A percentile compares a stretch with the other conserved stretches of the same genome.
phyloP scores from a whole-genome alignment of 2,888 invertebrate genomes.

The Dysmachus trigonus region DNA sequence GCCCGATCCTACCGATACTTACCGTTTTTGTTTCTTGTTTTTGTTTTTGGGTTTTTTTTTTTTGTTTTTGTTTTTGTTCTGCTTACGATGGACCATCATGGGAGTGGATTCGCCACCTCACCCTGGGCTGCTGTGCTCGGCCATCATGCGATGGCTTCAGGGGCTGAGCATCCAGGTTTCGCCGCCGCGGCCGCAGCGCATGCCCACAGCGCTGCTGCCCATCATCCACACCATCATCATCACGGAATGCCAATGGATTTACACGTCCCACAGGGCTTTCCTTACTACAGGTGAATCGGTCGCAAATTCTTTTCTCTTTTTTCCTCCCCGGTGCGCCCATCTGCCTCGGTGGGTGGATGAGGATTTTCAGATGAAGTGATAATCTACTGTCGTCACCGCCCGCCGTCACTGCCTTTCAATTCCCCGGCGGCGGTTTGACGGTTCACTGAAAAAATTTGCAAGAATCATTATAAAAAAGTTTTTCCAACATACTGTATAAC shows the following conservation, averaged over 20 bases:
- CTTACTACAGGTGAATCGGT: conserved; percentile 80
- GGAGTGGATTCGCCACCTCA: conserved; percentile 77
- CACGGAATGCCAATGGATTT: conserved; percentile 88
- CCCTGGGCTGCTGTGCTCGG: conserved; percentile 82
- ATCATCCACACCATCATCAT: conserved; percentile 64
- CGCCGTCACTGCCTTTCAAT: no score
- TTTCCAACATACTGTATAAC: no score
- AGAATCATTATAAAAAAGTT: no score
- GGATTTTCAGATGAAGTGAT: conserved; percentile 1
- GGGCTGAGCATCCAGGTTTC: conserved; percentile 55
- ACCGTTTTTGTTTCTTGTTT: no score
- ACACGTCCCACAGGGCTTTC: conserved; percentile 90
- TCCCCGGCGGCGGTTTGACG: not conserved
- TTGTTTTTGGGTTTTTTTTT: no score
- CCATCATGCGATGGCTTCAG: conserved; percentile 65
- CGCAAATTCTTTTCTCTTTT: not conserved
- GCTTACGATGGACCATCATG: conserved; percentile 77
- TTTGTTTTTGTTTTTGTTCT: no score
- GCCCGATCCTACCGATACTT: not conserved
- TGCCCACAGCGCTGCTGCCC: conserved; percentile 66
- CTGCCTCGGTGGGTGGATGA: conserved; percentile 19
- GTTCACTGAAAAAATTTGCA: not conserved
- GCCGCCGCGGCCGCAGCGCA: conserved; percentile 64
- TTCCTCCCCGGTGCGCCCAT: not conserved
- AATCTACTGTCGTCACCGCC: not conserved